These are phyloP conservation scores for Darevskia nairensis DNA, from an alignment of 2,797 vertebrate species.

Conservation along the genomic window DNA sequence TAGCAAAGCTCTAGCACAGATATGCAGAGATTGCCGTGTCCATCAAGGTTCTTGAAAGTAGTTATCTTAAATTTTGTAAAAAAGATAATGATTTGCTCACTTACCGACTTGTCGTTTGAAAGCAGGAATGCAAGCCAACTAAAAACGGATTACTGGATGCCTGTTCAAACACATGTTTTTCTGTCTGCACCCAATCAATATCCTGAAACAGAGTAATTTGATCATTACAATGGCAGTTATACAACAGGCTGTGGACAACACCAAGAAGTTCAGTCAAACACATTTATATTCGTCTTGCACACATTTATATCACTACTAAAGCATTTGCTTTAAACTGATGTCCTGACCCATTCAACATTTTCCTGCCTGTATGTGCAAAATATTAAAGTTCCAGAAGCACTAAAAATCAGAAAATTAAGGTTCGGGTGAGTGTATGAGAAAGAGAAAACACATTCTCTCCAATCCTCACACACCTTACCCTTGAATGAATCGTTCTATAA, in stretches of 20 bases:
- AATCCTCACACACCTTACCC: no score
- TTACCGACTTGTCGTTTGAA: slow-evolving; percentile 98
- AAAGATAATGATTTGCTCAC: slow-evolving; percentile 61
- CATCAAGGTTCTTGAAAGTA: not conserved
- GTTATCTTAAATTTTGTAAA: not conserved
- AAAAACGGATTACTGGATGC: slow-evolving; percentile 97
- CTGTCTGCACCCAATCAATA: slow-evolving; percentile 99
- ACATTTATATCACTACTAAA: not conserved
- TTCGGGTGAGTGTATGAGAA: no score
- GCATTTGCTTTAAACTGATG: not conserved
- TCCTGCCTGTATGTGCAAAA: not conserved
- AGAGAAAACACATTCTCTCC: not conserved
- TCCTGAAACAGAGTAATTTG: slow-evolving; percentile 83
- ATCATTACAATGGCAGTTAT: slow-evolving; percentile 61
- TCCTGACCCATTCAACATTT: not conserved
- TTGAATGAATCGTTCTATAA: not conserved
- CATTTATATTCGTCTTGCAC: slow-evolving; percentile 22
- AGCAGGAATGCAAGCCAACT: slow-evolving; percentile 97
- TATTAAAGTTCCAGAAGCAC: not conserved
- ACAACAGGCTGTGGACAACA: slow-evolving; percentile 31
- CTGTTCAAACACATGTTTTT: slow-evolving; percentile 99
- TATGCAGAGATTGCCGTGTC: no score
- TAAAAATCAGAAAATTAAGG: not conserved
- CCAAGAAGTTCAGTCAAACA: slow-evolving; percentile 30
- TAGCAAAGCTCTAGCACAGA: not conserved